These are phyloP conservation scores for Oceanites oceanicus DNA, from an alignment of 2,113 vertebrate species.

Conservation along the genomic window DNA sequence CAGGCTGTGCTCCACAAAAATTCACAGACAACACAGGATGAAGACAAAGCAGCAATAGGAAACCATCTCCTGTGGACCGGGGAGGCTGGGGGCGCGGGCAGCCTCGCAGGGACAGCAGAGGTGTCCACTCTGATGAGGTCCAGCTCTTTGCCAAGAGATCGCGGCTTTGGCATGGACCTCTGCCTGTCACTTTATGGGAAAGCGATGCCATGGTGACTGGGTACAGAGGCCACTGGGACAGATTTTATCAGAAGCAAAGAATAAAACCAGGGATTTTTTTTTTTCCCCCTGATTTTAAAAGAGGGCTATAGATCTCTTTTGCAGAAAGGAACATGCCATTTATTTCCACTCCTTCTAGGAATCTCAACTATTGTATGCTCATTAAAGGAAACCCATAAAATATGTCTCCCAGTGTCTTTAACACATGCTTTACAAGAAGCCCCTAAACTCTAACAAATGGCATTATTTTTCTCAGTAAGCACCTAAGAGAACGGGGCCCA, in stretches of 20 bases:
- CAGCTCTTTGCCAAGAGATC: neutral
- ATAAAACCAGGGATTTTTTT: neutral
- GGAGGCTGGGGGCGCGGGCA: neutral
- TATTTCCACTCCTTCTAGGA: constrained; percentile 69
- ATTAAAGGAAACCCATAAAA: constrained; percentile 74
- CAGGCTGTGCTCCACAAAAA: neutral
- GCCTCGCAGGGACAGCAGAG: neutral
- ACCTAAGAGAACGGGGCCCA: neutral
- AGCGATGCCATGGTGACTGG: neutral
- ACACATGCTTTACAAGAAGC: constrained; percentile 39
- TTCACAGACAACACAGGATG: neutral
- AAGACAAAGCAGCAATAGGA: neutral
- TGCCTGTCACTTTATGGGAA: neutral
- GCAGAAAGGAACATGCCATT: constrained; percentile 30
- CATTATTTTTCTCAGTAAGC: constrained; percentile 24
- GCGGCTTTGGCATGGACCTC: accelerated
- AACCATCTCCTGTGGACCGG: neutral
- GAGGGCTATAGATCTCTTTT: constrained; percentile 2
- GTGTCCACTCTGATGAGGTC: neutral
- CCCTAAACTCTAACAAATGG: constrained; percentile 32
- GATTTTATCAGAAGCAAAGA: neutral
- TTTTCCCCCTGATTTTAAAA: neutral
- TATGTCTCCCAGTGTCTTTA: constrained; percentile 30
- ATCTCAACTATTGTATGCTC: constrained; percentile 67
- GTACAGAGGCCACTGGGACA: neutral